These are phyloP conservation scores for Myotis yumanensis DNA, from an alignment of 2,113 vertebrate genomes.

Conservation along the genomic window DNA sequence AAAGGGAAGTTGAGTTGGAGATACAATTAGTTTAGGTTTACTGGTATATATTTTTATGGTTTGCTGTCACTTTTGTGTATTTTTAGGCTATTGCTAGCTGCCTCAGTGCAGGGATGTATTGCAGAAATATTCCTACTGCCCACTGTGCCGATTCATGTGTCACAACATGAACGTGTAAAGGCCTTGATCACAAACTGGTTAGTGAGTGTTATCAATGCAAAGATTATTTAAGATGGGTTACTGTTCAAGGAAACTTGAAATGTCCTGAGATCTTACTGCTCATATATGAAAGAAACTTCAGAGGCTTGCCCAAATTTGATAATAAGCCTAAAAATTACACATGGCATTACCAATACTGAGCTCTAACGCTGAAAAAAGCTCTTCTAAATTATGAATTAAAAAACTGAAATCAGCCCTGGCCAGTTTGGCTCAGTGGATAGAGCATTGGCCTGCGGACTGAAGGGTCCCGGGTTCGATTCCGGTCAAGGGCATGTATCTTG, in stretches of 20 bases:
- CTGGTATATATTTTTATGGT: neutral
- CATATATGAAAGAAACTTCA: neutral
- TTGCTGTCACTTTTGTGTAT: neutral
- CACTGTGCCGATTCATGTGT: neutral
- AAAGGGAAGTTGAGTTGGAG: neutral
- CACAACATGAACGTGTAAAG: neutral
- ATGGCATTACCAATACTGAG: neutral
- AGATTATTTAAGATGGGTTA: neutral
- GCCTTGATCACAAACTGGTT: constrained; percentile 11
- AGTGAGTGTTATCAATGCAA: neutral
- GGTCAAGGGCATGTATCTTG: too few species aligned
- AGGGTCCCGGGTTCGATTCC: too few species aligned
- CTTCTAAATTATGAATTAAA: constrained; percentile 11
- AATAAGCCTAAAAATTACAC: constrained; percentile 1
- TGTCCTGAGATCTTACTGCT: neutral
- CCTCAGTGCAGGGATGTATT: neutral
- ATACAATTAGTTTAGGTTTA: neutral
- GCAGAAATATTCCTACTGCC: neutral
- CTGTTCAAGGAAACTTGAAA: neutral
- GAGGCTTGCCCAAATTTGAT: constrained; percentile 34
- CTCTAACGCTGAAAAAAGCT: neutral
- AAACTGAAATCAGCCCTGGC: neutral
- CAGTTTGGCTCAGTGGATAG: too few species aligned
- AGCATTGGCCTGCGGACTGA: too few species aligned
- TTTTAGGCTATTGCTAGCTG: neutral